Base-by-base conservation (phyloP, 64 coral and sea anemone species). In the Platygyra sinensis region DNA sequence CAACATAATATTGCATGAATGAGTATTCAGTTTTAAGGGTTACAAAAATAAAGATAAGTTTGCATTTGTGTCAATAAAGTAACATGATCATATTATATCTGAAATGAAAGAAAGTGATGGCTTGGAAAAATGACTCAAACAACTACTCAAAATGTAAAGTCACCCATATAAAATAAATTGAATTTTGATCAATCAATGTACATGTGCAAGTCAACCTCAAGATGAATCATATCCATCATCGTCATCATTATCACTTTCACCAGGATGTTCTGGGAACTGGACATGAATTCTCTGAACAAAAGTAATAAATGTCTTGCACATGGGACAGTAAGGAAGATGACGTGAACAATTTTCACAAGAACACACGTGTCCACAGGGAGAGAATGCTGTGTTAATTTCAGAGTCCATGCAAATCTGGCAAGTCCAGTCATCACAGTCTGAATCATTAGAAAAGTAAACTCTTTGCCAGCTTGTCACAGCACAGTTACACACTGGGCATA, bases 391-490 rank as follows among this genome's bases (percentile, higher is more conserved):
- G 74, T 88, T 93, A 30, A 99, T 78, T 71, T 93, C 91, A 79
- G 92, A 91, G 88, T 90, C 94, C 97, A 99, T 99, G 74, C 97
- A 99, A 82, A 99, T 99, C n/a, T 99, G 97, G 79, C 97, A 99
- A 32, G 87, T 75, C 71, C 76, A 93, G 31, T 99, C 97, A 69
- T 99, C 82, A 49, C 88, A 89, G 7, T 88, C 25, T 49, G 83
- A 87, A 67, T 99, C 94, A 52, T 89, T 95, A 51, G 94, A 83
- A 91, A 96, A 93, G 87, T 91, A 99, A 7, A 93, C 91, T 61
- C 88, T 95, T 63, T 96, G 91, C 62, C 72, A 93, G 28, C 82
- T 80, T 14, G 91, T 93, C 16, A 96, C 88, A 50, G 94, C 28
- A 60, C 55, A 52, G 30, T 93, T 86, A 74, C 97, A 99, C 74